Percentiles rank a stretch among this genome's conserved stretches.
phyloP scores from a whole-genome alignment of 2,113 vertebrate genomes.

The Xenus cinereus region DNA sequence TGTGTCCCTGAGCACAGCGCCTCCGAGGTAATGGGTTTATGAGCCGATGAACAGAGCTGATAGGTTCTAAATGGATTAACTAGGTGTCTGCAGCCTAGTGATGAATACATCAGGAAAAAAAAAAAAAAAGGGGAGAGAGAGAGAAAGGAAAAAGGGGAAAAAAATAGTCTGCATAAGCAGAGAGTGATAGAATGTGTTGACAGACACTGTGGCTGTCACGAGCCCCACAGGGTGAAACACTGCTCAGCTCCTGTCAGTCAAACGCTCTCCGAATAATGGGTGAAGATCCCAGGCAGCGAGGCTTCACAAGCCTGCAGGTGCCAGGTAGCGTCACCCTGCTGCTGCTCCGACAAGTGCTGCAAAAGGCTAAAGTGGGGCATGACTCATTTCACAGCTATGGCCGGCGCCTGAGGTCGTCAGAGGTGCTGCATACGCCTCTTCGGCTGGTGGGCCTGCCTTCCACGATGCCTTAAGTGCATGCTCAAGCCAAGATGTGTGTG shows the following conservation, averaged over 20 bases:
- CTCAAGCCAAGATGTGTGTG: background rate
- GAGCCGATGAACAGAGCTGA: slow-evolving; percentile 82
- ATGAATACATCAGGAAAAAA: slow-evolving; percentile 72
- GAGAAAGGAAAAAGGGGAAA: background rate
- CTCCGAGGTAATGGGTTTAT: slow-evolving; percentile 83
- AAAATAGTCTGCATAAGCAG: slow-evolving; percentile 55
- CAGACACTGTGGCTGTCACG: slow-evolving; percentile 46
- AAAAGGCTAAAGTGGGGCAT: background rate
- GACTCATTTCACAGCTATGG: background rate
- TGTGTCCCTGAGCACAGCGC: slow-evolving; percentile 78
- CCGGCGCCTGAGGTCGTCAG: background rate
- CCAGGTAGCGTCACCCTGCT: background rate
- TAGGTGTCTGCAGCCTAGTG: slow-evolving; percentile 77
- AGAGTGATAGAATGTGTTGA: slow-evolving; percentile 71
- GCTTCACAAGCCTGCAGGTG: slow-evolving; percentile 25
- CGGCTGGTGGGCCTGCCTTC: background rate
- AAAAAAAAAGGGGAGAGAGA: background rate
- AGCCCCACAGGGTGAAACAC: slow-evolving; percentile 65
- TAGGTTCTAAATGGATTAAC: slow-evolving; percentile 85
- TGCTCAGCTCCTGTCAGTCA: slow-evolving; percentile 63
- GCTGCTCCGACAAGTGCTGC: background rate
- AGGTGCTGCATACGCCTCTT: accelerated
- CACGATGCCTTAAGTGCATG: accelerated
- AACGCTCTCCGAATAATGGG: background rate
- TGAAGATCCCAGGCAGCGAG: background rate